These are phyloP conservation scores for Carassius carassius DNA, from an alignment of 2,113 vertebrate species.

Conservation along the genomic window DNA sequence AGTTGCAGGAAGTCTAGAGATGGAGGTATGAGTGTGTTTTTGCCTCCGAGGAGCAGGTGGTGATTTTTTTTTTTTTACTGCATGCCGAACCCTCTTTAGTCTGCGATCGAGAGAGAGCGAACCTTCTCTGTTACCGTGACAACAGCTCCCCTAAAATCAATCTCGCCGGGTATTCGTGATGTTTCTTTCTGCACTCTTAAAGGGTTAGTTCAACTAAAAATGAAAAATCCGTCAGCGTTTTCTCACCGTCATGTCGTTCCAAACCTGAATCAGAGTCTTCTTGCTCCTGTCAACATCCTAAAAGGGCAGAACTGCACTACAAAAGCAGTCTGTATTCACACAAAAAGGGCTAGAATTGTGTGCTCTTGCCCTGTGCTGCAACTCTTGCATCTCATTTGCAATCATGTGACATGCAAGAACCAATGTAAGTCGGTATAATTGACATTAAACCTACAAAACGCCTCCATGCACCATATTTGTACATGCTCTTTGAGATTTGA, in stretches of 20 bases:
- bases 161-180: slow-evolving; percentile 35
- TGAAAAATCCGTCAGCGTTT: not conserved
- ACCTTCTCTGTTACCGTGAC: slow-evolving; percentile 43
- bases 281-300: too few relatives aligned
- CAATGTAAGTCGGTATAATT: not conserved
- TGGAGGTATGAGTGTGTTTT: not conserved
- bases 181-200: slow-evolving; percentile 23
- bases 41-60: slow-evolving; percentile 17
- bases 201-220: slow-evolving; percentile 7
- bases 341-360: not conserved
- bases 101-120: not conserved
- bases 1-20: slow-evolving; percentile 19
- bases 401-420: not conserved
- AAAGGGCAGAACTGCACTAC: not conserved
- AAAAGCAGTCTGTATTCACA: not conserved
- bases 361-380: not conserved
- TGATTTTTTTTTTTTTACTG: slow-evolving; percentile 16
- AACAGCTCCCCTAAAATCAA: slow-evolving; percentile 48
- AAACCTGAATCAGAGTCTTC: slow-evolving; percentile 73
- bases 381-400: not conserved
- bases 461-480: too few relatives aligned
- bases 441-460: too few relatives aligned
- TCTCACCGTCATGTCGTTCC: slow-evolving; percentile 39
- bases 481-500: not conserved
- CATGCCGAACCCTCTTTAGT: slow-evolving; percentile 1